Base-by-base conservation (phyloP, 2,797 vertebrate genomes). In the Siniperca undulata region DNA sequence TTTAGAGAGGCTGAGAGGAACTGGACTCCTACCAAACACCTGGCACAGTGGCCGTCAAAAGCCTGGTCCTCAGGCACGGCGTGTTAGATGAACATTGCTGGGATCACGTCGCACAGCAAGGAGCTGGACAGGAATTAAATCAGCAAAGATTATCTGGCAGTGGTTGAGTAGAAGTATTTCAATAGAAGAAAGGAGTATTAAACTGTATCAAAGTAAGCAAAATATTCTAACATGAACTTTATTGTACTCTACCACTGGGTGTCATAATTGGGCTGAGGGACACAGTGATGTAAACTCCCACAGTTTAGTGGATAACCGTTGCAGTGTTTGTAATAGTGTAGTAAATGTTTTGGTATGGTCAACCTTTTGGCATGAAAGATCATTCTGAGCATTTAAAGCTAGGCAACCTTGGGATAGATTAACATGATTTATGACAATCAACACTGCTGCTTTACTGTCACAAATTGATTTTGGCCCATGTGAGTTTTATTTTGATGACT, bases 1-100 rank as follows among this genome's bases (percentile, higher is more conserved):
- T 53, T 74, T 76, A 61, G 38, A 84, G 70, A 76, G 70, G 72
- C 72, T 59, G 80, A 90, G 88, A 85, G 75, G 52, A 89, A 75
- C 81, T 92, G 86, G 91, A 89, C 71, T 85, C 55, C 55, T 22
- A 89, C 81, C 87, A 92, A 91, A 93, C 93, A 95, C 93, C 92
- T 94, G 93, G 86, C 75, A 71, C 84, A 64, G 82, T 44, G 46
- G 72, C 55, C 17, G 55, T 78, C 69, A 70, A 67, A 80, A 73
- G 76, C 77, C 81, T 55, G 69, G 42, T 81, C 80, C 83, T 88
- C 77, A 70, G 75, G 56, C 82, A 77, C 7, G 22, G 19, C 17
- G 16, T 9, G 19, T 75, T 42, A 74, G 52, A 70, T 55, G 70
- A 84, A 83, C 56, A 77, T 44, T 74, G 74, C 65, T 77, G 55